Percentiles rank a stretch among this genome's conserved stretches.
These are phyloP conservation scores for Synergus japonicus DNA, from an alignment of 2,888 invertebrate genomes.

Conservation along the genomic window DNA sequence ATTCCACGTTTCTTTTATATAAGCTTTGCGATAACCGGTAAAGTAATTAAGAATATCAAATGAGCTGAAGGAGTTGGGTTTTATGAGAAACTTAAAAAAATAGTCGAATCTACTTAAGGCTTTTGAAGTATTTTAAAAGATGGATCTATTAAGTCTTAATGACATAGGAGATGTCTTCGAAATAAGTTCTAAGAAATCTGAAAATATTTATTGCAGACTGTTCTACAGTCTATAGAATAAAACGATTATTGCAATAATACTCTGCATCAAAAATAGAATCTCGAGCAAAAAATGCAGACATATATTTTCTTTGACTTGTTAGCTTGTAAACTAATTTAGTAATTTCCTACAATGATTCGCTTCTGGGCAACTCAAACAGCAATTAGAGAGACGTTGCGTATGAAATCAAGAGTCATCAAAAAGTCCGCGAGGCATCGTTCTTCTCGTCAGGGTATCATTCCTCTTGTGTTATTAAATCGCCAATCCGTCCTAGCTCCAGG, in stretches of 20 bases:
- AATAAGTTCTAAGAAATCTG: background rate
- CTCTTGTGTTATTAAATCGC: conserved; percentile 19
- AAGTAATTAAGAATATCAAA: background rate
- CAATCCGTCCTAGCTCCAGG: background rate
- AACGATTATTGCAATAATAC: too few relatives aligned
- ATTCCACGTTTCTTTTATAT: background rate
- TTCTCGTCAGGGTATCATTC: conserved; percentile 8
- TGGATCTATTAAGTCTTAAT: background rate
- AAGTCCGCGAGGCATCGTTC: conserved; percentile 8
- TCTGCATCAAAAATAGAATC: too few relatives aligned
- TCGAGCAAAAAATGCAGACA: background rate
- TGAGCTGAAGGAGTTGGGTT: background rate
- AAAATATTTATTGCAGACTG: background rate
- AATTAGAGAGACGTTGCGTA: conserved; percentile 17
- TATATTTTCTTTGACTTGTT: background rate
- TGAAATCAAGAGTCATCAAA: conserved; percentile 10
- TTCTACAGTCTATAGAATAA: too few relatives aligned
- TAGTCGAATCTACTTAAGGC: too few relatives aligned
- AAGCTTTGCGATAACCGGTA: background rate
- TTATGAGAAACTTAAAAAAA: too few relatives aligned
- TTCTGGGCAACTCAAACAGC: background rate
- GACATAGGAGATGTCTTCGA: background rate
- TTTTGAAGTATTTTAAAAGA: background rate
- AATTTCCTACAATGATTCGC: background rate
- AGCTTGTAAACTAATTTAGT: background rate